A percentile compares a stretch with the other conserved stretches of the same genome.
Conservation (phyloP, 1,140 invertebrate genomes). For the Coptotermes formosanus region DNA sequence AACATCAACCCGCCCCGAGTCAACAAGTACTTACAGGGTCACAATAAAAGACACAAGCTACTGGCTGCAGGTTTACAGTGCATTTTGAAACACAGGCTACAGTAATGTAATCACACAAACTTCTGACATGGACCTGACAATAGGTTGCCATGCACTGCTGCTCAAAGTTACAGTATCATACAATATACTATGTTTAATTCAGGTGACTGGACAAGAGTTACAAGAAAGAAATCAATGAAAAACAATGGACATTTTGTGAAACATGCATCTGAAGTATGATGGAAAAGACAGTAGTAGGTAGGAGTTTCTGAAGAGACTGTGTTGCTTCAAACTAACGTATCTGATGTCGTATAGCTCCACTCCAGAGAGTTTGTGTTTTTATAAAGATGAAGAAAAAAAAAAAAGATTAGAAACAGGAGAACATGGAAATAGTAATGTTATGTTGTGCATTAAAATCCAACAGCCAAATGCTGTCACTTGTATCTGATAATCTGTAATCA, state of each 20-base stretch:
- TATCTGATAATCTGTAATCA: no score
- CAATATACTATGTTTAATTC: not conserved
- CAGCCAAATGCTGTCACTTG: no score
- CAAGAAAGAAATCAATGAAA: not conserved
- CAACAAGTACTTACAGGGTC: not conserved
- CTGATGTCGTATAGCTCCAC: slow-evolving; percentile 7
- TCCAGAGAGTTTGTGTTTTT: not conserved
- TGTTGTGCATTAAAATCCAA: no score
- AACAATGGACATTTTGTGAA: not conserved
- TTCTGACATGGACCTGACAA: not conserved
- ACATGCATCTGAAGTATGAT: slow-evolving; percentile 2
- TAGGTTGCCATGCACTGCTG: not conserved
- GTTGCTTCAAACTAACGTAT: not conserved
- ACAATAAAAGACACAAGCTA: not conserved
- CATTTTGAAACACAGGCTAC: not conserved
- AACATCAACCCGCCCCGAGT: not conserved
- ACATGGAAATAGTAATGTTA: no score
- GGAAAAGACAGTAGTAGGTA: not conserved
- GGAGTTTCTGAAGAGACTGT: slow-evolving; percentile 11
- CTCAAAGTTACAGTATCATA: not conserved
- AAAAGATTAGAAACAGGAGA: not conserved
- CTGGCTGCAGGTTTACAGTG: slow-evolving; percentile 17
- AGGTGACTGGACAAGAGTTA: not conserved
- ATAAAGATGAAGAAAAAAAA: not conserved
- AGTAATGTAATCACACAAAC: not conserved